These are phyloP conservation scores for Atta texana DNA, from an alignment of 1,140 invertebrate genomes.

Conservation along the genomic window DNA sequence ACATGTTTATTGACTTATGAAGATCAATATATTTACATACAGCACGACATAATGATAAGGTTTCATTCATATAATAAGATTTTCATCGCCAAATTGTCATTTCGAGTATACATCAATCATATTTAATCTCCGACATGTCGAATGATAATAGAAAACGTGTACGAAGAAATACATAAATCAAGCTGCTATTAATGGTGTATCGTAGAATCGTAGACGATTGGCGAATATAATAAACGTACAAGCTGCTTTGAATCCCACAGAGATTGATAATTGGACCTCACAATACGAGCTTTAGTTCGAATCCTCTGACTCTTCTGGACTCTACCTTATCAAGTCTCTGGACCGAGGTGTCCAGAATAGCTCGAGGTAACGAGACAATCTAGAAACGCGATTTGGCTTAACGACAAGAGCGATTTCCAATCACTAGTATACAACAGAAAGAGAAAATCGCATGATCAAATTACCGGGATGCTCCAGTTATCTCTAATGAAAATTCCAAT, in stretches of 20 bases:
- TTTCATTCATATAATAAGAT: neutral
- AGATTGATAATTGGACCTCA: slow-evolving; percentile 76
- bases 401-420: slow-evolving; percentile 77
- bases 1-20: slow-evolving; percentile 21
- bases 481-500: slow-evolving; percentile 1
- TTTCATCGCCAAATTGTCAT: neutral
- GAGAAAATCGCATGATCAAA: slow-evolving; percentile 61
- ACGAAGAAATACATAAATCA: slow-evolving; percentile 28
- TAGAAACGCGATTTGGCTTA: slow-evolving; percentile 77
- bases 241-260: slow-evolving; percentile 68
- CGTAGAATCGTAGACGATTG: slow-evolving; percentile 65
- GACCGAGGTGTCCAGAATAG: slow-evolving; percentile 72
- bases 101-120: neutral
- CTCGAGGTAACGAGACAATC: slow-evolving; percentile 75
- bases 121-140: neutral
- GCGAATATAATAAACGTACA: slow-evolving; percentile 68
- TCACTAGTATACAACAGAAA: slow-evolving; percentile 70
- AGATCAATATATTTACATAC: neutral
- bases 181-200: slow-evolving; percentile 34
- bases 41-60: neutral
- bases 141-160: neutral
- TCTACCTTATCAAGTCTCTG: slow-evolving; percentile 40
- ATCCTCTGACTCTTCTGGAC: slow-evolving; percentile 38
- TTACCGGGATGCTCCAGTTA: slow-evolving; percentile 33
- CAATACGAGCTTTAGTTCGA: slow-evolving; percentile 68